Evolutionary conservation across 2,113 vertebrate species (phyloP).

Genomic region (Chauna torquata): DNA sequence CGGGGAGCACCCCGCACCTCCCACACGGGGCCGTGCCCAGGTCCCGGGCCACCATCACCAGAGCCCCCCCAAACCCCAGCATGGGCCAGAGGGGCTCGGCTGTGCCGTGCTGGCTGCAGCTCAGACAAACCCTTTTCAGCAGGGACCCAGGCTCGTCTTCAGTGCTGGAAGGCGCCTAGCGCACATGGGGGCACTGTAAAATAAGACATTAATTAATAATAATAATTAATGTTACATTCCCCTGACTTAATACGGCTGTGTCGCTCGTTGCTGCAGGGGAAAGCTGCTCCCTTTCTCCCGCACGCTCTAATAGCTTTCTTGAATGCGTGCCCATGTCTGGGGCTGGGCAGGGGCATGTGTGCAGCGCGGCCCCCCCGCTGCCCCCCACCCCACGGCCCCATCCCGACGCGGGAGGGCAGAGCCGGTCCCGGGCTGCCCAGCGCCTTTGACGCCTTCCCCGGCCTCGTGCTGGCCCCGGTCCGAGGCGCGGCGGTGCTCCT

Average conservation of each 20-base stretch:
- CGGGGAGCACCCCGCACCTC: fast-evolving
- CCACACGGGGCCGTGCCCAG: fast-evolving
- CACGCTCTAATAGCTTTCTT: fast-evolving
- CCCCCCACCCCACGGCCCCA: no score
- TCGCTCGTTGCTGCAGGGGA: background rate
- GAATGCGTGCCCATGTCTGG: fast-evolving
- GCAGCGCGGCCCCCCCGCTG: no score
- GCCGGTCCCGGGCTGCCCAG: no score
- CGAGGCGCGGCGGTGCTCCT: no score
- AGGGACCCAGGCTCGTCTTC: background rate
- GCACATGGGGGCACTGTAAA: slow-evolving; percentile 56
- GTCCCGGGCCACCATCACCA: background rate
- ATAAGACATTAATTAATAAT: slow-evolving; percentile 6
- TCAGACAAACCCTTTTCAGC: background rate
- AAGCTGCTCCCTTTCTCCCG: background rate
- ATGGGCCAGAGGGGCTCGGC: fast-evolving
- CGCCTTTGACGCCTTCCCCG: no score
- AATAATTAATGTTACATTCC: background rate
- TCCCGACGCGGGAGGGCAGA: no score
- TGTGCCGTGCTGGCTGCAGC: fast-evolving
- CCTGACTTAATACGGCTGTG: background rate
- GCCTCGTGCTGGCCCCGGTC: no score
- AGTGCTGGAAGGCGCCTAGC: background rate
- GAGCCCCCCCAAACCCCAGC: background rate
- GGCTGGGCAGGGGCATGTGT: background rate